These are phyloP conservation scores for Macropus fuliginosus DNA, from an alignment of 2,797 vertebrate genomes.

Conservation along the genomic window DNA sequence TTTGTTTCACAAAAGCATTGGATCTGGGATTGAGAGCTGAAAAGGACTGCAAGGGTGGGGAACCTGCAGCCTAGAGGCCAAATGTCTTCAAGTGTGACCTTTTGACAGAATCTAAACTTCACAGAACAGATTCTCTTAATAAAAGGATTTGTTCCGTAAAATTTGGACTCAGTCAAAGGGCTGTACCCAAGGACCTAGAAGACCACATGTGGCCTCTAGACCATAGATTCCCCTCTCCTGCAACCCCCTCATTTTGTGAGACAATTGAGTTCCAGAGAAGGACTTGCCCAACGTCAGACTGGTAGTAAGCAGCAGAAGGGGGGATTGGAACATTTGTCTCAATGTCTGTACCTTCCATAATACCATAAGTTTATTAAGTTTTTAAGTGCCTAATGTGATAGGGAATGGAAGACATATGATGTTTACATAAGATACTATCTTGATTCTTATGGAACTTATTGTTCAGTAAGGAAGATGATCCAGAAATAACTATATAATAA, in stretches of 20 bases:
- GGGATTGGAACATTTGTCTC: not conserved
- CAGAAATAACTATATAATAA: not conserved
- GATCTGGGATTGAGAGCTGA: not conserved
- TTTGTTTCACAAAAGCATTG: slow-evolving; percentile 20
- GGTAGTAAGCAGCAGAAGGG: not conserved
- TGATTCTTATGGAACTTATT: not conserved
- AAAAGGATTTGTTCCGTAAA: too few species aligned
- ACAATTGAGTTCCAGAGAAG: not conserved
- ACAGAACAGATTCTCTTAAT: too few species aligned
- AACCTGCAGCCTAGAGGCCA: too few species aligned
- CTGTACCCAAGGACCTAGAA: too few species aligned
- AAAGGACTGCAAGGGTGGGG: not conserved
- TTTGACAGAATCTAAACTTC: too few species aligned
- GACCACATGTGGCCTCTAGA: too few species aligned
- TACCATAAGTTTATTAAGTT: not conserved
- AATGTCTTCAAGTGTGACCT: too few species aligned
- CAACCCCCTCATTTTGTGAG: not conserved
- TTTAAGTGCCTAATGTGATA: not conserved
- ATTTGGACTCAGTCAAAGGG: too few species aligned
- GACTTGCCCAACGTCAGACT: too few species aligned
- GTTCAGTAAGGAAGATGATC: not conserved
- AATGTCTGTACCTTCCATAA: not conserved
- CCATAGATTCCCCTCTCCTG: too few species aligned
- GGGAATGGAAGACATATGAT: not conserved
- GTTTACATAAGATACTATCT: not conserved